Base-by-base conservation (phyloP, 2,113 vertebrate species). In the Noctilio leporinus region DNA sequence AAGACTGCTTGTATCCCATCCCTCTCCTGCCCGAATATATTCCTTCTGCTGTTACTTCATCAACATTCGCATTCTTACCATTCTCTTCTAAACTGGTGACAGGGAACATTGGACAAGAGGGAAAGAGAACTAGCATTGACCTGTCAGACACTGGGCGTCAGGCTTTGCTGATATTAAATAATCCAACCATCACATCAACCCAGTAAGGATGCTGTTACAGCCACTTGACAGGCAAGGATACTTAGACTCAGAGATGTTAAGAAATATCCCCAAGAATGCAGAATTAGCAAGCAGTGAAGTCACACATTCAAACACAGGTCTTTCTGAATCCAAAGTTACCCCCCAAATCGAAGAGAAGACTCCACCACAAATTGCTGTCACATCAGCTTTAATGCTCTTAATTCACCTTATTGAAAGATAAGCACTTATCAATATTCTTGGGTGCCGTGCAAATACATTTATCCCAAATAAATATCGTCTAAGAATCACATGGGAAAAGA, bases 291-390 rank as follows among this genome's bases (percentile, higher is more conserved):
- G 43, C 43, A 30, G 81, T 49, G 10, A 88, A 69, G 73, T 35
- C 10, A 26, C 2, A 7, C 33, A 80, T 82, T 76, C 43, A 80
- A 89, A 78, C 35, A 14, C 38, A 59, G 17, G 1, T 69, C 45
- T 91, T 67, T 86, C 82, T 33, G 55, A 83, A 77, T 57, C 77
- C 35, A 24, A 69, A 81, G 40, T 73, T 73, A 59, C 53, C 28
- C 14, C 14, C 47, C 11, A 12, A 47, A 57, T 17, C 1, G 15
- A 89, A 94, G 83, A 33, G 59, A 57, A 95, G 45, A 35, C 43
- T 69, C 7, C 8, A 55, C 16, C 47, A 20, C 43, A 30, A 55
- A 78, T 73, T 57, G 28, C 69, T 86, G 33, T 78, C 91, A 80
- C 22, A 10, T 14, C 11, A 45, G 15, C 47, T 67, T 55, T 70